Conservation (phyloP, 2,113 vertebrate genomes). For the Myotis yumanensis region DNA sequence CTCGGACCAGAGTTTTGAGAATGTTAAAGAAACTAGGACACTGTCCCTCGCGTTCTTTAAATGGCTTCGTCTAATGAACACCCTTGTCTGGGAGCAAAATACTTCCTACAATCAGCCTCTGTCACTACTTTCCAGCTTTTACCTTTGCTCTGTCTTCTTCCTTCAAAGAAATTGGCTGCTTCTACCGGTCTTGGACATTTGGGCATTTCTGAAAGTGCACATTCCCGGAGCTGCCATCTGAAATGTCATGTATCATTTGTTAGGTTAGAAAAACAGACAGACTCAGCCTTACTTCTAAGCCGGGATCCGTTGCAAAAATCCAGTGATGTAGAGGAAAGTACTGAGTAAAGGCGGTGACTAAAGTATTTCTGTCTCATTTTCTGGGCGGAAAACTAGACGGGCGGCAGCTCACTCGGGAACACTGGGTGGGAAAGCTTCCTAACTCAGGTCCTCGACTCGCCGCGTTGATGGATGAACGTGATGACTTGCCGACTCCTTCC, state of each 20-base stretch:
- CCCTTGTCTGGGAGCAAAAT: conserved; percentile 39
- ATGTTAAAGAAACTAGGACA: neutral
- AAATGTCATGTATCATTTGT: conserved; percentile 61
- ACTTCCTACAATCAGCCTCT: conserved; percentile 37
- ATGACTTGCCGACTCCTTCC: neutral
- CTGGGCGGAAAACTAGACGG: conserved; percentile 59
- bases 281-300: conserved; percentile 63
- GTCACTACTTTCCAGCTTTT: conserved; percentile 27
- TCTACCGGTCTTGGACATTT: conserved; percentile 53
- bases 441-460: neutral
- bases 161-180: conserved; percentile 22
- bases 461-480: neutral
- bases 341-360: conserved; percentile 48
- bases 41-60: neutral
- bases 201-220: conserved; percentile 66
- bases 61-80: neutral
- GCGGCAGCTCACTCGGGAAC: conserved; percentile 21
- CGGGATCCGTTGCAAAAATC: conserved; percentile 69
- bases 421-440: neutral
- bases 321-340: conserved; percentile 52
- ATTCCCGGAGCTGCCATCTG: conserved; percentile 70
- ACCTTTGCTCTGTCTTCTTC: conserved; percentile 44
- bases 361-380: conserved; percentile 29
- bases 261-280: conserved; percentile 72
- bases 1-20: neutral